Evolutionary conservation across 2,888 invertebrate genomes (phyloP).

Genomic region (Periphyllus acericola): DNA sequence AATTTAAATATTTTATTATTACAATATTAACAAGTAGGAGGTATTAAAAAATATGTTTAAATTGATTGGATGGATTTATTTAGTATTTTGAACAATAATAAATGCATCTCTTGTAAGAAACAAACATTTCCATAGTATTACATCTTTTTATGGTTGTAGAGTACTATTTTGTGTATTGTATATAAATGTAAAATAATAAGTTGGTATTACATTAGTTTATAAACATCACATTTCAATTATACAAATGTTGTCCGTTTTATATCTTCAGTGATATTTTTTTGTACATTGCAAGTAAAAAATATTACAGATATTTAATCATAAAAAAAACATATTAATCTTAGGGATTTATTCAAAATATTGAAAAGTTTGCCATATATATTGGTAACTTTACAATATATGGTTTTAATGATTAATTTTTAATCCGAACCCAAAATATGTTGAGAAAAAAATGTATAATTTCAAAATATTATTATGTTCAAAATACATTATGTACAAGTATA

Average conservation of each 20-base stretch:
- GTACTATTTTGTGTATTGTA: constrained; percentile 4
- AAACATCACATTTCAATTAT: not conserved
- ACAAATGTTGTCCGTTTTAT: not conserved
- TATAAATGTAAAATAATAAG: not conserved
- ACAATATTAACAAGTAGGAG: constrained; percentile 30
- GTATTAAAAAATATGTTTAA: constrained; percentile 21
- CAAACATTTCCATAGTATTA: constrained; percentile 7
- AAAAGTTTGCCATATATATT: not conserved
- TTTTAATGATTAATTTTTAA: not conserved
- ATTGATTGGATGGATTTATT: constrained; percentile 40
- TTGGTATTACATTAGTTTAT: not conserved
- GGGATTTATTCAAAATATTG: not conserved
- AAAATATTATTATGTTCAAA: not conserved
- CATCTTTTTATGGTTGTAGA: not conserved
- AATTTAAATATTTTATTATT: constrained; percentile 35
- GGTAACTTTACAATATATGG: not conserved
- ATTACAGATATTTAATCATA: not conserved
- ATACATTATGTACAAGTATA: not conserved
- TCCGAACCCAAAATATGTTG: not conserved
- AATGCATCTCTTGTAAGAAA: not conserved
- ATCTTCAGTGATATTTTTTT: not conserved
- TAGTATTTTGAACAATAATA: constrained; percentile 26
- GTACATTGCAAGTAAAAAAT: not conserved
- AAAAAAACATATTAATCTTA: not conserved
- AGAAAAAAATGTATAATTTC: not conserved